Evolutionary conservation across 2,113 vertebrate species (phyloP).

Genomic region (Eira barbara): DNA sequence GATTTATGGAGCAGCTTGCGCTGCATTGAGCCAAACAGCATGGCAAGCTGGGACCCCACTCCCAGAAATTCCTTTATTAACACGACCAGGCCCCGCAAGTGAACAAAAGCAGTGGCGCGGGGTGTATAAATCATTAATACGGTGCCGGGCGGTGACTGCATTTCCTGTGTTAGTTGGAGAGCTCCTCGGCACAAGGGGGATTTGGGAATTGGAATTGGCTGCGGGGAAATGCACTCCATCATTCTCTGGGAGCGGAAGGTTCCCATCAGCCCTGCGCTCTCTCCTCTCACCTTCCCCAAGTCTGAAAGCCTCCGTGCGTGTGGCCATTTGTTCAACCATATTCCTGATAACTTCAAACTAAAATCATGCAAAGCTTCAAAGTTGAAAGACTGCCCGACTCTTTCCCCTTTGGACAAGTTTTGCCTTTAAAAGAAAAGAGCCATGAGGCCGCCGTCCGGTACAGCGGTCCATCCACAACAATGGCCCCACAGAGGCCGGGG

Average conservation of each 20-base stretch:
- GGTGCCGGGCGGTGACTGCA: slow-evolving; percentile 75
- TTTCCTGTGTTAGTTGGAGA: slow-evolving; percentile 81
- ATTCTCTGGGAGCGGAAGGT: slow-evolving; percentile 65
- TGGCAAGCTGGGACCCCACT: slow-evolving; percentile 69
- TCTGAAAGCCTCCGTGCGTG: slow-evolving; percentile 47
- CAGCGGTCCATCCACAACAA: too few species aligned
- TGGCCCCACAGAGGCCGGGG: not conserved
- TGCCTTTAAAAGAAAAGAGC: not conserved
- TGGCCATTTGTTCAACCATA: not conserved
- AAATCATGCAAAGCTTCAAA: not conserved
- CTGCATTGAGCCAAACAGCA: slow-evolving; percentile 73
- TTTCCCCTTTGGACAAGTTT: not conserved
- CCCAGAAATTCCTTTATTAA: slow-evolving; percentile 83
- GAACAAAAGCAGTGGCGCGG: slow-evolving; percentile 80
- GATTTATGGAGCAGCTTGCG: slow-evolving; percentile 81
- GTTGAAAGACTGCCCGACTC: not conserved
- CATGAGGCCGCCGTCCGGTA: not conserved
- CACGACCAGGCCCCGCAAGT: slow-evolving; percentile 71
- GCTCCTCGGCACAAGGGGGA: slow-evolving; percentile 80
- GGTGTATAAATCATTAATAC: slow-evolving; percentile 86
- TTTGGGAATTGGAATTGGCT: slow-evolving; percentile 80
- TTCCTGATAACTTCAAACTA: not conserved
- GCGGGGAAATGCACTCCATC: slow-evolving; percentile 80
- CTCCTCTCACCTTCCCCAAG: slow-evolving; percentile 36
- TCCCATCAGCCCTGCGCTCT: slow-evolving; percentile 51